These are phyloP conservation scores for Mactra quadrangularis DNA, from an alignment of 1,140 invertebrate species.

Conservation along the genomic window DNA sequence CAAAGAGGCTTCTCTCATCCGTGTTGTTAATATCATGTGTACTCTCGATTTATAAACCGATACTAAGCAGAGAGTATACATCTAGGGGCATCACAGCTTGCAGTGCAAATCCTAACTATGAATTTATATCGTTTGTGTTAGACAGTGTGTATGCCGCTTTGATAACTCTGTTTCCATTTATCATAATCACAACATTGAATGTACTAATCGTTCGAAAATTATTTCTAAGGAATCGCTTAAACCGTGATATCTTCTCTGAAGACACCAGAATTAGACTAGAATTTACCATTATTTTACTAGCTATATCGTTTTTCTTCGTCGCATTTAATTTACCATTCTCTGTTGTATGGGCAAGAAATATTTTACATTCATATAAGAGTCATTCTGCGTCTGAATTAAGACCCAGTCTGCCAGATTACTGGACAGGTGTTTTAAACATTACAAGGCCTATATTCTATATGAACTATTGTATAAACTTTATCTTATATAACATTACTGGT, in stretches of 20 bases:
- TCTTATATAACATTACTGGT: constrained; percentile 78
- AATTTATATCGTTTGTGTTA: constrained; percentile 65
- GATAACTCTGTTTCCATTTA: constrained; percentile 70
- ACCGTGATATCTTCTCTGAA: constrained; percentile 41
- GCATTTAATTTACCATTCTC: constrained; percentile 74
- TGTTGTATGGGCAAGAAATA: constrained; percentile 67
- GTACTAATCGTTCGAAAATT: constrained; percentile 70
- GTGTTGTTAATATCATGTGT: constrained; percentile 58
- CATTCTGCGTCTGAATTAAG: background rate
- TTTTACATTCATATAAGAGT: background rate
- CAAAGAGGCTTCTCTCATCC: constrained; percentile 61
- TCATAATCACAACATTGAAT: constrained; percentile 69
- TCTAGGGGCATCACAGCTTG: constrained; percentile 35
- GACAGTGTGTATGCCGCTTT: constrained; percentile 68
- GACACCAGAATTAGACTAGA: constrained; percentile 67
- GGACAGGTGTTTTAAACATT: constrained; percentile 44
- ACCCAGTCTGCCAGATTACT: constrained; percentile 20
- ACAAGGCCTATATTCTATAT: constrained; percentile 74
- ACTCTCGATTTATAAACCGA: constrained; percentile 71
- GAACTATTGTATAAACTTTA: constrained; percentile 79
- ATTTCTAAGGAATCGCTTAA: constrained; percentile 49
- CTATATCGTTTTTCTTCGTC: constrained; percentile 71
- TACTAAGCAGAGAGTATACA: constrained; percentile 67
- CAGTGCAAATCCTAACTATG: constrained; percentile 56
- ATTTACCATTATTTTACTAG: constrained; percentile 73